Evolutionary conservation across 2,113 vertebrate species (phyloP).

Genomic region (Cephalopholis sonnerati): DNA sequence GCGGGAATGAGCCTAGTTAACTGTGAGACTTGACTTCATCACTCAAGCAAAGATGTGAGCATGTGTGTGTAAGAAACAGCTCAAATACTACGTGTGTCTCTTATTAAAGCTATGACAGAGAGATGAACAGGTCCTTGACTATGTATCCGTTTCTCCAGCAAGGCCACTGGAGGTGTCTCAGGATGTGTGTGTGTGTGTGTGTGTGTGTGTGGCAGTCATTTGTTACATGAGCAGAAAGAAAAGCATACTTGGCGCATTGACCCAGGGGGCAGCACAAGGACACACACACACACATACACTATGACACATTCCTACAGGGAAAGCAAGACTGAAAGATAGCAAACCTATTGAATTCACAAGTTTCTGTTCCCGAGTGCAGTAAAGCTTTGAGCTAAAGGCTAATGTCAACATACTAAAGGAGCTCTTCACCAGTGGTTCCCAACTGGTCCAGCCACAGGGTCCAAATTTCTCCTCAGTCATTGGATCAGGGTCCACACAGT

Average conservation of each 20-base stretch:
- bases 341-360: not conserved
- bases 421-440: too few species aligned
- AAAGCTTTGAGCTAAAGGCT: too few species aligned
- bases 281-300: not conserved
- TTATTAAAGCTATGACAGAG: conserved; percentile 33
- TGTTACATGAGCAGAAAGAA: conserved; percentile 17
- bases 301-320: not conserved
- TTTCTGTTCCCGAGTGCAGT: not conserved
- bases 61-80: not conserved
- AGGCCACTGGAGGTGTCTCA: conserved; percentile 23
- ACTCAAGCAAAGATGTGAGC: not conserved
- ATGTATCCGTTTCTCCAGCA: conserved; percentile 3
- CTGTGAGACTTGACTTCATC: conserved; percentile 5
- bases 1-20: not conserved
- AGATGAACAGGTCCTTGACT: conserved; percentile 35
- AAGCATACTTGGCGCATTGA: conserved; percentile 19
- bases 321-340: not conserved
- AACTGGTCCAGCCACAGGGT: too few species aligned
- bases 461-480: too few species aligned
- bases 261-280: conserved; percentile 45
- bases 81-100: not conserved
- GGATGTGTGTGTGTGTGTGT: too few species aligned
- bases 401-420: too few species aligned
- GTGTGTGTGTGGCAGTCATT: conserved; percentile 14
- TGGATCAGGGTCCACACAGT: too few species aligned